These are phyloP conservation scores for Ciconia maguari DNA, from an alignment of 2,113 vertebrate genomes.

Conservation along the genomic window DNA sequence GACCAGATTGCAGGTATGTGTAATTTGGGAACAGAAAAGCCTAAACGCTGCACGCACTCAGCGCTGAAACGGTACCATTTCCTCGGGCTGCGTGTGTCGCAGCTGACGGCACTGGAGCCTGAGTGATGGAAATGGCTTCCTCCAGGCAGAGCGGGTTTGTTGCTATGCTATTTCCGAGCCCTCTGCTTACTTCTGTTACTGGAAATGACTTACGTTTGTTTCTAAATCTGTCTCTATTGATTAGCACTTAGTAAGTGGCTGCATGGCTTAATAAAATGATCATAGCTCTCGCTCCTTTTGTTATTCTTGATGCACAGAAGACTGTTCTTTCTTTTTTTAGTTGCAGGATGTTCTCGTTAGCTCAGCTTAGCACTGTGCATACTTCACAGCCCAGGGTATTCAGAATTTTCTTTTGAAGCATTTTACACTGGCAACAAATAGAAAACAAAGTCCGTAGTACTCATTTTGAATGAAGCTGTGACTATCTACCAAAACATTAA, in stretches of 20 bases:
- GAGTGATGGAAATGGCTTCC: constrained; percentile 8
- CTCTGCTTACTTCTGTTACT: constrained; percentile 23
- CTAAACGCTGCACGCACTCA: neutral
- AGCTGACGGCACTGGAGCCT: neutral
- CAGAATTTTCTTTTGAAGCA: neutral
- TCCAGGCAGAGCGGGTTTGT: constrained; percentile 3
- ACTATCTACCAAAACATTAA: neutral
- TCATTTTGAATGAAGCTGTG: neutral
- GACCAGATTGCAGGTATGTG: neutral
- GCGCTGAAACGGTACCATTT: neutral
- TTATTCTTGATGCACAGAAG: neutral
- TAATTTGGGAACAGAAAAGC: neutral
- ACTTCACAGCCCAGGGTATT: neutral
- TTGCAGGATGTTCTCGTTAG: neutral
- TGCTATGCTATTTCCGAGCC: neutral
- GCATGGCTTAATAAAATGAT: neutral
- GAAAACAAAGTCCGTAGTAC: neutral
- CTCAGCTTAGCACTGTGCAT: neutral
- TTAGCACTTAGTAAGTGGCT: constrained; percentile 31
- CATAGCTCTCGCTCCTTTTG: neutral
- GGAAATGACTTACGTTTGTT: constrained; percentile 1
- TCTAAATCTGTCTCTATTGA: constrained; percentile 53
- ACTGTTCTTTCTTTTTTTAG: neutral
- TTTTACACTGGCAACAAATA: neutral
- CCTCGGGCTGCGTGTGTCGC: neutral